Evolutionary conservation across 1,140 invertebrate genomes (phyloP), one percentile per base, ranked within the genome.

Genomic region (Andricus grossulariae): DNA sequence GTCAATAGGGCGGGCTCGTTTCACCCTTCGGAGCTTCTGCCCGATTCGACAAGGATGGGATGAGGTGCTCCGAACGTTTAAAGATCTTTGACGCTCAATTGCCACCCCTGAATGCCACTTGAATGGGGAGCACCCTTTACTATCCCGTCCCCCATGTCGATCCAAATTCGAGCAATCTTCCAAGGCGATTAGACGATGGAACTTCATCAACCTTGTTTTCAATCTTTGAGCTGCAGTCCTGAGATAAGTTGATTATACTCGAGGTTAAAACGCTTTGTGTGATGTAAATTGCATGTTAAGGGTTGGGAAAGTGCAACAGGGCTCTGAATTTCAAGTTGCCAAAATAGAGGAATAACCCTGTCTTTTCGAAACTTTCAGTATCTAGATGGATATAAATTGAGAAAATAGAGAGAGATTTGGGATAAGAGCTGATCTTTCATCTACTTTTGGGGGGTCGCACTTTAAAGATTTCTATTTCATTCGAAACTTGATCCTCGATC

Each of bases 71-170:
- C 78, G 76, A 88, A 85, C 84, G 73, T 82, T 88, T 87, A 86
- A 87, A 88, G 84, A 88, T 84, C 84, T 86, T 83, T 86, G 81
- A 86, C 83, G 83, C 84, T 85, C 84, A 78, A 86, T 85, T 86
- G 82, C 80, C 76, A 83, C 79, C 81, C 75, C 60, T 85, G 82
- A 89, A 88, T 83, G 71, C 79, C 78, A 76, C 74, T 79, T 80
- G 73, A 78, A 77, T 75, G 80, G 54, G 16, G 54, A 51, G 16
- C 77, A 72, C 73, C 72, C 55, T 55, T 72, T 74, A 54, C 51
- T 21, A 54, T 39, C 66, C 49, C 15, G 51, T 51, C 50, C 51
- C 74, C 21, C 60, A 54, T 66, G 60, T 52, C 72, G 70, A 80
- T 76, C 75, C 60, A 84, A 84, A 83, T 88, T 85, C 78, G 81